Conservation (phyloP, 2,888 invertebrate genomes). For the Ptycholaimellus sp. region DNA sequence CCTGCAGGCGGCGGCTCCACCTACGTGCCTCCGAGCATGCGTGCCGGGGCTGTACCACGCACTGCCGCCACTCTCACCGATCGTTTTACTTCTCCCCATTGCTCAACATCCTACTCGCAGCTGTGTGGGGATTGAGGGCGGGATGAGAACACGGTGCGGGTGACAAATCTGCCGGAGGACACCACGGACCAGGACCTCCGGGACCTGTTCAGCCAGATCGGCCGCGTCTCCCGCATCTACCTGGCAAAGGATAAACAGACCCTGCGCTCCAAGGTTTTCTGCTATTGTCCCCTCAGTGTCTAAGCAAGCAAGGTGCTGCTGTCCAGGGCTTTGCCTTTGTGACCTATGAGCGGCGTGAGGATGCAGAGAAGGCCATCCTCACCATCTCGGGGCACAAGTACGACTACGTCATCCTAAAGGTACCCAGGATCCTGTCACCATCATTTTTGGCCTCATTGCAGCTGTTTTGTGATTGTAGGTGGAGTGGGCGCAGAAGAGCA, state of each 20-base stretch:
- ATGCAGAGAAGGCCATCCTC: constrained; percentile 71
- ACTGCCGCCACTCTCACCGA: no score
- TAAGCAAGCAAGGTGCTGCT: constrained; percentile 5
- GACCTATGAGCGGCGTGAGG: constrained; percentile 67
- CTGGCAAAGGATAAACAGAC: constrained; percentile 61
- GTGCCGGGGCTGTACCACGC: no score
- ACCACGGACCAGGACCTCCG: constrained; percentile 75
- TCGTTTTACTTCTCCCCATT: not conserved
- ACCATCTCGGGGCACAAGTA: constrained; percentile 68
- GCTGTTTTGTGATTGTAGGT: no score
- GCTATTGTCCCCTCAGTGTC: not conserved
- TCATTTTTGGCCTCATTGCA: no score
- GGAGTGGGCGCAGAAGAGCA: no score
- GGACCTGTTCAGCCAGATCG: constrained; percentile 76
- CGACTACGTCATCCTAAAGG: constrained; percentile 85
- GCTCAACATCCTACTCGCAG: not conserved
- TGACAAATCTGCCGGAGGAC: constrained; percentile 86
- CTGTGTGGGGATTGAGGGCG: constrained; percentile 8
- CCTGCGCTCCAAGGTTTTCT: constrained; percentile 31
- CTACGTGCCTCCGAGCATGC: no score
- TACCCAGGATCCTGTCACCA: no score
- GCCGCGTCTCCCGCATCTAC: constrained; percentile 54
- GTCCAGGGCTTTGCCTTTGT: constrained; percentile 96
- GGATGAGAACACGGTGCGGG: constrained; percentile 56
- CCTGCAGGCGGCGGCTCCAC: no score